Base-by-base conservation (phyloP, 2,797 vertebrate genomes). In the Xiphorhynchus erythropygius region DNA sequence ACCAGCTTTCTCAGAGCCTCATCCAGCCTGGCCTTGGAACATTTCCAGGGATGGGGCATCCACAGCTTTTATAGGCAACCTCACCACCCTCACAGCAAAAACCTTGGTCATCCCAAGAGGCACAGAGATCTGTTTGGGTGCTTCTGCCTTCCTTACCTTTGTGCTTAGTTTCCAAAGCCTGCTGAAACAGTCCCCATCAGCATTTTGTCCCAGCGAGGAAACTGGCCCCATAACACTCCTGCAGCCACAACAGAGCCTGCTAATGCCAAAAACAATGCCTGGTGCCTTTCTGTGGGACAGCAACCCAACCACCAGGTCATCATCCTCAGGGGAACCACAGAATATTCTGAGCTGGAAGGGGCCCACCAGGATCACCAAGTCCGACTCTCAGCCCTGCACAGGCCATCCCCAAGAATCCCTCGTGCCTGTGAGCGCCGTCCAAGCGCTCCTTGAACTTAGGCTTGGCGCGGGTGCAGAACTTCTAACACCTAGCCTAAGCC, bases 101-200 rank as follows among this genome's bases (percentile, higher is more conserved):
- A 18, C 70, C 24, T 11, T 50, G 71, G 42, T 50, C 50, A 33
- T 53, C 32, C 21, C 57, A 41, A 19, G 41, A 24, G 33, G 19
- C 28, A 19, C 7, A 23, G 42, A 39, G 27, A 10, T 37, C 25
- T 16, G 22, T 6, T 30, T 23, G 41, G 19, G 27, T 42, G 5
- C n/a, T 42, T 35, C 15, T 52, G 19, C 17, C 24, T 52, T 76
- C n/a, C 42, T 73, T 0, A 0, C 27, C 33, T 52, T 27, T 33
- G 39, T 19, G 22, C 10, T 42, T 42, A 17, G 18, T 53, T 87
- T 65, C 46, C 50, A 46, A 35, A 63, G 13, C 23, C 25, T 46
- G 11, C 55, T 13, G 41, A 63, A 74, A 39, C 0, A 0, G 11
- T 5, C 27, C 30, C 37, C 1, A 9, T 12, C 21, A 19, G 18